These are phyloP conservation scores for Eleutherodactylus coqui DNA, from an alignment of 2,797 vertebrate genomes.

Conservation along the genomic window DNA sequence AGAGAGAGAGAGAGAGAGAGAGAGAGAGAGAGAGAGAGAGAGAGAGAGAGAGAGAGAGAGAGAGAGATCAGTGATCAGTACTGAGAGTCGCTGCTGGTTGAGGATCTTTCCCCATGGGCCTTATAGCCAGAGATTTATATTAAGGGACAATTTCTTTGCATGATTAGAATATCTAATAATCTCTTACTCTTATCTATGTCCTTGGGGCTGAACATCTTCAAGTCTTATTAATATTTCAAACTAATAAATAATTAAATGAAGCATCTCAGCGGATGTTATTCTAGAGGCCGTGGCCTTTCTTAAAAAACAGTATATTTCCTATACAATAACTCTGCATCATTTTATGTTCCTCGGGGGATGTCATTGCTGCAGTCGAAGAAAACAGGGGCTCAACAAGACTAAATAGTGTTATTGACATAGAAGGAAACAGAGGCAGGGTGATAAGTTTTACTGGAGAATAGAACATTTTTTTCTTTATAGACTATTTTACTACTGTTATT, in stretches of 20 bases:
- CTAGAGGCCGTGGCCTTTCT: slow-evolving; percentile 28
- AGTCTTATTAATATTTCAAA: slow-evolving; percentile 51
- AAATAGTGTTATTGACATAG: slow-evolving; percentile 12
- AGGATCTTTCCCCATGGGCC: background rate
- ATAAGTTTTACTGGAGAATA: background rate
- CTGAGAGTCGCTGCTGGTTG: background rate
- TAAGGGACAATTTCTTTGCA: slow-evolving; percentile 20
- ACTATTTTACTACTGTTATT: background rate
- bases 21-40: no score
- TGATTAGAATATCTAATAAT: slow-evolving; percentile 15
- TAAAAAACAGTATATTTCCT: background rate
- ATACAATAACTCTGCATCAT: background rate
- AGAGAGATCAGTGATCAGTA: background rate
- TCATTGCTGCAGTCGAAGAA: background rate
- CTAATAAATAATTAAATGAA: slow-evolving; percentile 52
- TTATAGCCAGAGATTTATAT: slow-evolving; percentile 34
- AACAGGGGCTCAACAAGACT: background rate
- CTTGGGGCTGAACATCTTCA: slow-evolving; percentile 40
- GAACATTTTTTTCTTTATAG: background rate
- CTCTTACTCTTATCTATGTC: slow-evolving; percentile 27
- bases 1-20: no score
- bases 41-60: no score
- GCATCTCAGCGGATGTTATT: slow-evolving; percentile 9
- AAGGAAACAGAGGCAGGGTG: background rate
- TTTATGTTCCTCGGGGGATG: slow-evolving; percentile 11